These are phyloP conservation scores for Cossypha heuglini DNA, from an alignment of 2,797 vertebrate species.

Conservation along the genomic window DNA sequence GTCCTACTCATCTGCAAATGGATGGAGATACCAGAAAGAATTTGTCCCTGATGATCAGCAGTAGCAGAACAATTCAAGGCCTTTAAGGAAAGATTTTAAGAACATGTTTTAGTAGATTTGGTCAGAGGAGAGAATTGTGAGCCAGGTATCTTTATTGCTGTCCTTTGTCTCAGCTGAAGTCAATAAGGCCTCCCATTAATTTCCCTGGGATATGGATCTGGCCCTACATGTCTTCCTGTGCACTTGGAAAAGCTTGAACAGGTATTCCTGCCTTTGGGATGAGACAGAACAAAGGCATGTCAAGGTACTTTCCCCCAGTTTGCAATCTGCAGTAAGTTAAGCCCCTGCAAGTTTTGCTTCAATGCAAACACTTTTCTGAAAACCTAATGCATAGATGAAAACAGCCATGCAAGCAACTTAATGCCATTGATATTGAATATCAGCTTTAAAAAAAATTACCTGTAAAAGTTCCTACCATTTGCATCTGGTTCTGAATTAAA, in stretches of 20 bases:
- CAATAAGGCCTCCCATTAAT: background rate
- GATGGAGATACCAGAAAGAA: background rate
- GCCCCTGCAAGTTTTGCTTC: background rate
- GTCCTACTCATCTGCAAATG: background rate
- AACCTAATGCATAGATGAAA: background rate
- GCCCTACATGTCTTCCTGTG: background rate
- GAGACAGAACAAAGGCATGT: background rate
- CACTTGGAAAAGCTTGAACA: background rate
- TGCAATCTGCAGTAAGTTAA: background rate
- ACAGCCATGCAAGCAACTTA: background rate
- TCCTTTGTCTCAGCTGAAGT: background rate
- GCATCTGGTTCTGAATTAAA: conserved; percentile 41
- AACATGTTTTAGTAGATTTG: background rate
- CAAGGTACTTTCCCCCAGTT: background rate
- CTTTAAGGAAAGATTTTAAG: background rate
- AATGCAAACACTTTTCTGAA: background rate
- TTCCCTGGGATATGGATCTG: background rate
- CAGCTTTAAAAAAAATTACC: conserved; percentile 40
- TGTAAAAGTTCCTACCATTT: conserved; percentile 33
- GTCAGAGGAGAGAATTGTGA: background rate
- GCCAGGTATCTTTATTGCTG: background rate
- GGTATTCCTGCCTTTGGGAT: background rate
- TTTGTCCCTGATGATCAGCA: background rate
- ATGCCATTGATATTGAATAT: background rate
- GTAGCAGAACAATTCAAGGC: background rate